Conservation (phyloP, 2,113 vertebrate species). For the Pseudorectes ferrugineus region DNA sequence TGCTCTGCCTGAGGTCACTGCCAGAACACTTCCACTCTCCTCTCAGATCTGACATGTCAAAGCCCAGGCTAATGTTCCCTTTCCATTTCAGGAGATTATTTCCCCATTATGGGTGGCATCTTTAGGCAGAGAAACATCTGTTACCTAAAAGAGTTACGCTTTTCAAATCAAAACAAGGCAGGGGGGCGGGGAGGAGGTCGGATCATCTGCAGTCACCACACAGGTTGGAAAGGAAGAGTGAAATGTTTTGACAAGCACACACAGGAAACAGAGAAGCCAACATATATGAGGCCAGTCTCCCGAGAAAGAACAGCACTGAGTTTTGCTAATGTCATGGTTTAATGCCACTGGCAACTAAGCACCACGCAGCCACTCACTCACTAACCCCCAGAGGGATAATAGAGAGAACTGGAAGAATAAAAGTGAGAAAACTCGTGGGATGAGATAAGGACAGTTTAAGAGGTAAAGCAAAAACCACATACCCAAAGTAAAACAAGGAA, state of each 20-base stretch:
- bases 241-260: background rate
- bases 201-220: background rate
- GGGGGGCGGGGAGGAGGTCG: background rate
- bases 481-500: background rate
- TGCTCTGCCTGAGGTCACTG: background rate
- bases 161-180: background rate
- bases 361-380: background rate
- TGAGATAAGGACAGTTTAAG: background rate
- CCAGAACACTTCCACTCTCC: background rate
- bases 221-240: background rate
- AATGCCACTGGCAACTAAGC: background rate
- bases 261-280: background rate
- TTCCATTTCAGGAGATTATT: conserved; percentile 16
- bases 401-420: background rate
- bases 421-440: background rate
- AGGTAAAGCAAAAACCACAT: background rate
- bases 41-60: background rate
- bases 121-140: background rate
- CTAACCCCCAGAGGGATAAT: too few species aligned
- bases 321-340: background rate
- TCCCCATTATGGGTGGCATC: background rate
- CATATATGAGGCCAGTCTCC: background rate
- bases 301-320: background rate
- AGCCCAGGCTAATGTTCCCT: background rate
- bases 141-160: background rate